Base-by-base conservation (phyloP, 1,140 invertebrate species). In the Adelges cooleyi region DNA sequence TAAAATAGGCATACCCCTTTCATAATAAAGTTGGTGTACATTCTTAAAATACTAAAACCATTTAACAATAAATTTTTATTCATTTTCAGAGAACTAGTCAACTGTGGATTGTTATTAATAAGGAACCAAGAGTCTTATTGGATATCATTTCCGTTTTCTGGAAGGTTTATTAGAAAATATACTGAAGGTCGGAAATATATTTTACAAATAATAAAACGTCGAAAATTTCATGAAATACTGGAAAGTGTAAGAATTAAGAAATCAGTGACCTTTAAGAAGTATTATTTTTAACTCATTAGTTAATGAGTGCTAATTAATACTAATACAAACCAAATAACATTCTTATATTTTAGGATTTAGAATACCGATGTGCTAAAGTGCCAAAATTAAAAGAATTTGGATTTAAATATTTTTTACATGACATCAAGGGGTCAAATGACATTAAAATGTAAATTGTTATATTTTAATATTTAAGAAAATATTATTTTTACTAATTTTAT, bases 61-160 rank as follows among this genome's bases (percentile, higher is more conserved):
- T 10, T 54, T n/a, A n/a, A n/a, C n/a, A n/a, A n/a, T n/a, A n/a
- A n/a, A n/a, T n/a, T 20, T 48, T 22, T 38, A 48, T 48, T 49
- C 20, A 17, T 46, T 53, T 38, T n/a, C 17, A 67, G 66, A 22
- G 52, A 44, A 23, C 29, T 67, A 18, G 40, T 67, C 15, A 67
- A 67, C 10, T 54, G 52, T 62, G 66, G 66, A 27, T 18, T 67
- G 15, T 38, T 67, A 25, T 50, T 67, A 48, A 50, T 67, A 27
- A 59, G 42, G 62, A 25, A 67, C 25, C 46, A 48, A 9, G 53
- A 49, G 5, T 46, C 46, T 29, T 67, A 59, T 62, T 67, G 53
- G 66, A 50, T 67, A 50, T 67, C 66, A 38, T 67, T 67, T 62
- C 66, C 66, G 25, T 67, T 54, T 13, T 46, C 66, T 40, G 46